phyloP scores from a whole-genome alignment of 2,113 vertebrate genomes.

The Lepus timidus region DNA sequence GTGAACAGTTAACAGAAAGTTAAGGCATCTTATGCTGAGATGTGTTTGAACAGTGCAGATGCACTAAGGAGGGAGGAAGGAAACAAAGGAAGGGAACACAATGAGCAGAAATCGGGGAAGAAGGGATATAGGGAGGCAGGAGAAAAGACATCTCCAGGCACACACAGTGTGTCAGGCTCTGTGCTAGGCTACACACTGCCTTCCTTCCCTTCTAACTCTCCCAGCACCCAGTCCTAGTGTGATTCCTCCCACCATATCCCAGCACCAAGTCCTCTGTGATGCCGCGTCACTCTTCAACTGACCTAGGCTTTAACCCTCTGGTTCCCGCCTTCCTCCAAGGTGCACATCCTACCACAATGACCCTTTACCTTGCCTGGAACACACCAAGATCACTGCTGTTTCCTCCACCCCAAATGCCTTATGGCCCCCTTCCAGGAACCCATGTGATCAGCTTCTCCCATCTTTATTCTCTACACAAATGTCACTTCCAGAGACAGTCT shows the following conservation, averaged over 20 bases:
- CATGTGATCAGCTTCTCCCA: background rate
- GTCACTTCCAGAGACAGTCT: background rate
- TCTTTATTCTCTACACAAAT: background rate
- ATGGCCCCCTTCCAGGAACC: background rate
- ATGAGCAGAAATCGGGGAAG: fast-evolving
- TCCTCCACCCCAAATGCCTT: background rate
- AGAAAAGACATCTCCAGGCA: background rate
- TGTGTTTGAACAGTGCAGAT: background rate
- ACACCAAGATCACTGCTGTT: background rate
- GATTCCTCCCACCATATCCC: background rate
- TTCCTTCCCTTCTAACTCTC: background rate
- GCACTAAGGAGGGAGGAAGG: background rate
- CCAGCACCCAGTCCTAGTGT: background rate
- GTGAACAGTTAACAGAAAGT: background rate
- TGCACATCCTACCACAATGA: background rate
- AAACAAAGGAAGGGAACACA: background rate
- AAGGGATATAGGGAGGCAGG: too few species aligned
- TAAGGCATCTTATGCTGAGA: background rate
- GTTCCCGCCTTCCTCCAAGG: background rate
- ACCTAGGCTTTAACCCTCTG: background rate
- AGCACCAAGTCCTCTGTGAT: background rate
- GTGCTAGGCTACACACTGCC: background rate
- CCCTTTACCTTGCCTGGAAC: background rate
- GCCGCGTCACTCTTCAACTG: background rate
- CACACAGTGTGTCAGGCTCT: background rate